Percentiles rank a stretch among this genome's conserved stretches.
These are phyloP conservation scores for Athripsodes cinereus DNA, from an alignment of 2,888 invertebrate species.

Conservation along the genomic window DNA sequence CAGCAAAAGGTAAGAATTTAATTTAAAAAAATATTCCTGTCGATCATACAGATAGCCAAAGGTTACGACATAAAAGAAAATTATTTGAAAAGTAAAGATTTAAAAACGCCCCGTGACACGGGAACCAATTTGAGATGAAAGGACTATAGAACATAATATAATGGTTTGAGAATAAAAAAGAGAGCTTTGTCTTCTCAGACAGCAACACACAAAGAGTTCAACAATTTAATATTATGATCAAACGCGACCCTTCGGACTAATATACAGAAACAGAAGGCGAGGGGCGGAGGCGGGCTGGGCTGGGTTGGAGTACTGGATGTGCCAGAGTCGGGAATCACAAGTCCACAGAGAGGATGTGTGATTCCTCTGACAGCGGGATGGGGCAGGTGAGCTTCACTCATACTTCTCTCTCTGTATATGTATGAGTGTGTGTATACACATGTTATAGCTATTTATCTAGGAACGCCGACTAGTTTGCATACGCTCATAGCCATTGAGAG, in stretches of 20 bases:
- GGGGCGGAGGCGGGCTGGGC: constrained; percentile 8
- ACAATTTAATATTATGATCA: constrained; percentile 9
- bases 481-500: too few relatives aligned
- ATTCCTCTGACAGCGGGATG: neutral
- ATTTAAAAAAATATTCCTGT: too few relatives aligned
- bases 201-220: constrained; percentile 3
- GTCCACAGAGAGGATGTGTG: constrained; percentile 1
- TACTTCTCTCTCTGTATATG: too few relatives aligned
- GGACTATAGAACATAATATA: neutral
- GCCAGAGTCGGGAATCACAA: constrained; percentile 20
- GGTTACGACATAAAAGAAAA: too few relatives aligned
- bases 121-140: neutral
- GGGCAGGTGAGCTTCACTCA: too few relatives aligned
- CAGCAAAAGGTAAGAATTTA: too few relatives aligned
- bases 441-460: too few relatives aligned
- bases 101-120: neutral
- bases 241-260: constrained; percentile 8
- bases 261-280: constrained; percentile 6
- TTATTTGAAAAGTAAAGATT: neutral
- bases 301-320: constrained; percentile 19
- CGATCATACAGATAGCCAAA: too few relatives aligned
- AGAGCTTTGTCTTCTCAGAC: neutral
- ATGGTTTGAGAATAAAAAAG: neutral
- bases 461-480: too few relatives aligned
- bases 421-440: too few relatives aligned